phyloP scores from a whole-genome alignment of 2,113 vertebrate species.

The Physeter macrocephalus region DNA sequence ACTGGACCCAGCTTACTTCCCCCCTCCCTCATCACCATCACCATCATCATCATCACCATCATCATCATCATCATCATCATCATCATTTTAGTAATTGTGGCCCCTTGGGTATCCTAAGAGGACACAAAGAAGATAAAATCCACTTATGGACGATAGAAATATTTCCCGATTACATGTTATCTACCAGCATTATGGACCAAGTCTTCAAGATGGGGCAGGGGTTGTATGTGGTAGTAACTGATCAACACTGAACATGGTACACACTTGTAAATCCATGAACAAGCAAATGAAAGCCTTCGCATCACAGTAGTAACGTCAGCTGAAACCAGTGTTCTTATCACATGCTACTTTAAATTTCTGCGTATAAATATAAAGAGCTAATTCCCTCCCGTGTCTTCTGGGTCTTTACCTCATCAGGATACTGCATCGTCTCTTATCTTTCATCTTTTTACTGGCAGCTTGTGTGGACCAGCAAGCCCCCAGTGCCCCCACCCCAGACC shows the following conservation, averaged over 20 bases:
- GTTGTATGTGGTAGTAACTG: background rate
- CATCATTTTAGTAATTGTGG: background rate
- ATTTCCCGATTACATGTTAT: background rate
- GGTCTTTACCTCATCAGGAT: background rate
- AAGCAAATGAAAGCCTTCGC: background rate
- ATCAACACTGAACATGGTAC: background rate
- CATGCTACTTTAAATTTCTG: background rate
- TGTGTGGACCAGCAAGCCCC: background rate
- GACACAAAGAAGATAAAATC: background rate
- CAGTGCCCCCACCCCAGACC: too few species aligned
- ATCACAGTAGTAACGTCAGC: background rate
- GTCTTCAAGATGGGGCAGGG: background rate
- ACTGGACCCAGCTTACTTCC: background rate
- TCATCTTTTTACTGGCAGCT: background rate
- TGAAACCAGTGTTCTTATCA: background rate
- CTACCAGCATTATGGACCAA: background rate
- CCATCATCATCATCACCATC: background rate
- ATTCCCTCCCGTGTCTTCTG: background rate
- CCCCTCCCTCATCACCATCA: background rate
- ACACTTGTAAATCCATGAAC: background rate
- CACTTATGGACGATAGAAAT: background rate
- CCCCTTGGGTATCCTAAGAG: background rate
- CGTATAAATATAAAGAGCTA: background rate
- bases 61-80: background rate
- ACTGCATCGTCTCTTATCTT: background rate